These are phyloP conservation scores for Tetramorium parvispinum DNA, from an alignment of 1,140 invertebrate genomes.

Conservation along the genomic window DNA sequence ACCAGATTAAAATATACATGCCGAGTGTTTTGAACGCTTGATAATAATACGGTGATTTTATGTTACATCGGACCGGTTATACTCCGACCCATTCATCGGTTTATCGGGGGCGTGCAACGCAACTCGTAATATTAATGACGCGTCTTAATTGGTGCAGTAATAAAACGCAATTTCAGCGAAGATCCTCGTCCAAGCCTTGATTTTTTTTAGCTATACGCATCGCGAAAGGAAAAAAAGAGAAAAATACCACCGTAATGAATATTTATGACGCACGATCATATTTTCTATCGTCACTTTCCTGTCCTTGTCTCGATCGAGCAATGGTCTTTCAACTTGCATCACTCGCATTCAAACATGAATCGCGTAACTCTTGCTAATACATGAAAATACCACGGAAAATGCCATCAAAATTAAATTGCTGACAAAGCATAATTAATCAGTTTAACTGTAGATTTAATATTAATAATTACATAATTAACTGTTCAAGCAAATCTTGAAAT, in stretches of 20 bases:
- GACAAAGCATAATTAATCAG: neutral
- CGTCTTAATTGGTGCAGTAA: conserved; percentile 47
- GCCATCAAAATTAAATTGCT: conserved; percentile 24
- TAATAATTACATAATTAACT: neutral
- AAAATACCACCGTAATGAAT: conserved; percentile 31
- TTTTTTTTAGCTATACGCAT: conserved; percentile 19
- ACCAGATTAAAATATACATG: conserved; percentile 36
- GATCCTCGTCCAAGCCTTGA: conserved; percentile 20
- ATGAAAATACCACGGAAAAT: conserved; percentile 40
- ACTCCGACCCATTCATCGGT: conserved; percentile 31
- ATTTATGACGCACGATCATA: conserved; percentile 30
- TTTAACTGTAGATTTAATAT: neutral
- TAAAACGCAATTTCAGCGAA: conserved; percentile 38
- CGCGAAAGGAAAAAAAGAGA: neutral
- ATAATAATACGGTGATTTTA: conserved; percentile 36
- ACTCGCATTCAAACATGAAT: conserved; percentile 29
- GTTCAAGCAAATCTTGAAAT: neutral
- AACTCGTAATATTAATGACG: conserved; percentile 39
- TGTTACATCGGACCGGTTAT: conserved; percentile 21
- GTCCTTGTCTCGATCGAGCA: conserved; percentile 49
- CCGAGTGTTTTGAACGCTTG: neutral
- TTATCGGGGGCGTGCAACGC: neutral
- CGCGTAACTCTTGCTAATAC: neutral
- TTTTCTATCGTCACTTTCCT: conserved; percentile 53
- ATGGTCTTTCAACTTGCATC: conserved; percentile 67